Evolutionary conservation across 2,888 invertebrate species (phyloP).

Genomic region (Subacronicta megacephala): DNA sequence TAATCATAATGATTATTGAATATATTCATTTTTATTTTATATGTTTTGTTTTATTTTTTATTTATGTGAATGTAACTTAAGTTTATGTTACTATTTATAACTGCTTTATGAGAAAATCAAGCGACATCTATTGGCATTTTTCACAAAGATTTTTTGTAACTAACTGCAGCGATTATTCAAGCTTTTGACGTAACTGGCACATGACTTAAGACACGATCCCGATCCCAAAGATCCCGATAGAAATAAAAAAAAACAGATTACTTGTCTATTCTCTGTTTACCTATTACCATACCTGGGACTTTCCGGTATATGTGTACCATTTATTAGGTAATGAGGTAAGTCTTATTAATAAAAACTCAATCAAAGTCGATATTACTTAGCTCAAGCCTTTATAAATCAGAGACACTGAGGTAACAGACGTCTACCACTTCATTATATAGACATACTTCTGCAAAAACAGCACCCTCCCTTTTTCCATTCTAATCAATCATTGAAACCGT

Average conservation of each 20-base stretch:
- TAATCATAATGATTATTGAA: conserved; percentile 85
- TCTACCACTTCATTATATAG: background rate
- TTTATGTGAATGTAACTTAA: conserved; percentile 68
- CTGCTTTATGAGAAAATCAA: conserved; percentile 35
- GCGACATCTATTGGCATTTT: conserved; percentile 34
- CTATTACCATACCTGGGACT: too few relatives aligned
- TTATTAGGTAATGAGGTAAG: conserved; percentile 27
- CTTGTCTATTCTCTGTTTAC: conserved; percentile 17
- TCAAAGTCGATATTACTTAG: background rate
- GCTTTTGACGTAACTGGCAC: conserved; percentile 9
- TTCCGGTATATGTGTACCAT: too few relatives aligned
- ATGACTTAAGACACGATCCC: background rate
- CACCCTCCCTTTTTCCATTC: conserved; percentile 43
- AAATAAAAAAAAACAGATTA: conserved; percentile 4
- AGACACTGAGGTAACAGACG: too few relatives aligned
- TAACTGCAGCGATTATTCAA: conserved; percentile 44
- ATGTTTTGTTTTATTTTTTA: conserved; percentile 86
- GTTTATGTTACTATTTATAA: conserved; percentile 49
- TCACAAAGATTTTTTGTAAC: conserved; percentile 48
- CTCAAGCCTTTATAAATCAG: background rate
- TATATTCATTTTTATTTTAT: conserved; percentile 89
- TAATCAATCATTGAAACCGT: conserved; percentile 56
- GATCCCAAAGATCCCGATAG: too few relatives aligned
- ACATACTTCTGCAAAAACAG: conserved; percentile 9
- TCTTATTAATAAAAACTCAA: background rate